phyloP scores from a whole-genome alignment of 1,140 invertebrate genomes.

The Saxidomus purpurata region DNA sequence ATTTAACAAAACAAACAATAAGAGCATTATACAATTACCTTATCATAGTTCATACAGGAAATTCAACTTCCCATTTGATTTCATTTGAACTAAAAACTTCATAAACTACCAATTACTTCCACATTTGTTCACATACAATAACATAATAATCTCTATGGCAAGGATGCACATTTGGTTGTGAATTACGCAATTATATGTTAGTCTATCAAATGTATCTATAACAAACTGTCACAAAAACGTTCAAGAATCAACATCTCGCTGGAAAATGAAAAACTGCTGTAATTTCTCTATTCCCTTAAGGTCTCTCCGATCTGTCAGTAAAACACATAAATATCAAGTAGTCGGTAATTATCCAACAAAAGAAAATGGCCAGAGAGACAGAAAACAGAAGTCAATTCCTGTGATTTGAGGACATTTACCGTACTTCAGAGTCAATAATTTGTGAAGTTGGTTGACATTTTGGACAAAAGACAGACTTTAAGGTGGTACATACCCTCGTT shows the following conservation, averaged over 20 bases:
- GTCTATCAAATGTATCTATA: no score
- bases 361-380: background rate
- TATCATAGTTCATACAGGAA: no score
- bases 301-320: background rate
- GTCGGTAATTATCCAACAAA: slow-evolving; percentile 11
- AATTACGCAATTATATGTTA: no score
- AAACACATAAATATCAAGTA: background rate
- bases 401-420: background rate
- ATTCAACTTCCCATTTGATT: no score
- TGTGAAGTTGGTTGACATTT: background rate
- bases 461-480: background rate
- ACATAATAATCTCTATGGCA: no score
- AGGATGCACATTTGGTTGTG: no score
- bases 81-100: no score
- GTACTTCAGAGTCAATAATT: background rate
- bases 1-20: no score
- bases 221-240: background rate
- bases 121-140: no score
- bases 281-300: background rate
- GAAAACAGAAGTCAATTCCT: background rate
- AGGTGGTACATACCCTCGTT: background rate
- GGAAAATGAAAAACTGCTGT: background rate
- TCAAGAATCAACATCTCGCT: background rate
- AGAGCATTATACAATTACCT: no score
- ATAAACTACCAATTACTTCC: no score